These are phyloP conservation scores for Trachymyrmex cornetzi DNA, from an alignment of 1,140 invertebrate species.

Conservation along the genomic window DNA sequence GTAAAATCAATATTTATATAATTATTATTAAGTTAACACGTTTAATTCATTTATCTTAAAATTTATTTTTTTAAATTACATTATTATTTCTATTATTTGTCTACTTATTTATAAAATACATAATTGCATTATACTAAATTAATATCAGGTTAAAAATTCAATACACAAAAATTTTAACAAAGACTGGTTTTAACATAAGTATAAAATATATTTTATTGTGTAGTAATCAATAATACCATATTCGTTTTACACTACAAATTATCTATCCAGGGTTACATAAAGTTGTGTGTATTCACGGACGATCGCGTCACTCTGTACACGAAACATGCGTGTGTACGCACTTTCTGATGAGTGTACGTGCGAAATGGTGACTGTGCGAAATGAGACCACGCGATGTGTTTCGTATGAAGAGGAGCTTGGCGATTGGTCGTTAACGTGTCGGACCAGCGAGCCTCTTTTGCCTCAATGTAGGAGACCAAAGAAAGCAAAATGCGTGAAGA, in stretches of 20 bases:
- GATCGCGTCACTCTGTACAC: neutral
- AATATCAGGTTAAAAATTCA: neutral
- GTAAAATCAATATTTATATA: too few relatives aligned
- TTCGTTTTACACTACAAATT: neutral
- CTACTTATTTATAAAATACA: too few relatives aligned
- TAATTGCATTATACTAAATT: too few relatives aligned
- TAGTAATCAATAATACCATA: neutral
- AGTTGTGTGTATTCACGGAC: neutral
- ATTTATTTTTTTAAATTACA: too few relatives aligned
- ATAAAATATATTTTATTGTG: too few relatives aligned
- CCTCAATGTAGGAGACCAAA: slow-evolving; percentile 18
- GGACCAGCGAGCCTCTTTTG: slow-evolving; percentile 73
- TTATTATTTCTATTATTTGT: too few relatives aligned
- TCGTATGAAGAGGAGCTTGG: slow-evolving; percentile 24
- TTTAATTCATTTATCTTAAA: too few relatives aligned
- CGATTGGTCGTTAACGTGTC: slow-evolving; percentile 73
- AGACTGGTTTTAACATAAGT: too few relatives aligned
- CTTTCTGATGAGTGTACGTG: slow-evolving; percentile 1
- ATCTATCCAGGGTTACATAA: neutral
- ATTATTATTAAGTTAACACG: too few relatives aligned
- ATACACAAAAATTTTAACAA: too few relatives aligned
- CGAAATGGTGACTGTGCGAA: slow-evolving; percentile 35
- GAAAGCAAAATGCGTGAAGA: slow-evolving; percentile 26
- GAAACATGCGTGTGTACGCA: too few relatives aligned
- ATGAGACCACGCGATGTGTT: slow-evolving; percentile 72